phyloP scores from a whole-genome alignment of 2,797 vertebrate genomes.

The Lacerta agilis region DNA sequence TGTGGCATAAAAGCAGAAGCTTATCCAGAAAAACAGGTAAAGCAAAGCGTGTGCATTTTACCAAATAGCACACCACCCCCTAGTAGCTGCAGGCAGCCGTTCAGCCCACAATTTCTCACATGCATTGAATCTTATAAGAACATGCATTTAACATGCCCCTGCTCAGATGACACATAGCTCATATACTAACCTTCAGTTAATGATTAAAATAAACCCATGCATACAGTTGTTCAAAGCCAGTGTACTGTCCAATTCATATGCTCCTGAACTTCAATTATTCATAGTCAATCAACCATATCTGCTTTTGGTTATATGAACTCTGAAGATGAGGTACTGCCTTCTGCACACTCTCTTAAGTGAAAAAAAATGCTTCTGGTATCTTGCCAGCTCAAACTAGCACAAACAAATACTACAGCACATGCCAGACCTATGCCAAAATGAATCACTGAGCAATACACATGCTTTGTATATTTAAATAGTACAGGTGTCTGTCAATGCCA shows the following conservation, averaged over 20 bases:
- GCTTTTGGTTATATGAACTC: neutral
- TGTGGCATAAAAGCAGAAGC: neutral
- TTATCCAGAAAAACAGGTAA: neutral
- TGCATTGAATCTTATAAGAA: neutral
- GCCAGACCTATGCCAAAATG: neutral
- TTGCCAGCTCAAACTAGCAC: neutral
- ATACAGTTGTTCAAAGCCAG: constrained; percentile 10
- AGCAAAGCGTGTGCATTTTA: neutral
- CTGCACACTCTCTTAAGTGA: neutral
- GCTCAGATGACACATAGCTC: neutral
- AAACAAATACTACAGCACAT: neutral
- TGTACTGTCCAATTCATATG: neutral
- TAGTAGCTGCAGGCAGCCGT: no score
- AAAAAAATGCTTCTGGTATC: neutral
- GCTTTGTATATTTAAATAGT: neutral
- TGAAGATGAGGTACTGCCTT: neutral
- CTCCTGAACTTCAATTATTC: neutral
- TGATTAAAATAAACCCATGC: neutral
- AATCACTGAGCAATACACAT: neutral
- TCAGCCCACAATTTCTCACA: neutral
- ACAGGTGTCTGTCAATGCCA: constrained; percentile 7
- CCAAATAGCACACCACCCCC: neutral
- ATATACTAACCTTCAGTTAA: neutral
- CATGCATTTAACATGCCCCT: neutral
- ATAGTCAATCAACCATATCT: neutral